Evolutionary conservation across 2,113 vertebrate genomes (phyloP), one percentile per base, ranked within the genome.

Genomic region (Bettongia penicillata): DNA sequence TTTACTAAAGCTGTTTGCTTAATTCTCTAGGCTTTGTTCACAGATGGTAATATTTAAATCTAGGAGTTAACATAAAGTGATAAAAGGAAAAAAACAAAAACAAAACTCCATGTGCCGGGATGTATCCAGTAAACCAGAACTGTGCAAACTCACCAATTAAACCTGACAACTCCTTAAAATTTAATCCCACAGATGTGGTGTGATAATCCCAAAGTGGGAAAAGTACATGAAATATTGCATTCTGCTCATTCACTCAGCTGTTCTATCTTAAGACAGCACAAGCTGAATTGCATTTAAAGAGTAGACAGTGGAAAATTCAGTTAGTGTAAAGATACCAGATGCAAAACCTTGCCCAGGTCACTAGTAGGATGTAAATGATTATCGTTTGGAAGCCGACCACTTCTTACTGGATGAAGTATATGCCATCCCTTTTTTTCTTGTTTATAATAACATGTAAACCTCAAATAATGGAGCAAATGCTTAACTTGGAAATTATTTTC

Each of bases 21-120:
- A 48, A 16, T 93, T 98, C 89, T 96, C 12, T 95, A 14, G 95
- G 94, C 96, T 98, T 98, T 97, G 97, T 95, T 98, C 98, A 91
- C 98, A 98, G 98, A 98, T 98, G 98, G 97, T 57, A 98, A 98
- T 98, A 96, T 98, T 98, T 96, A 98, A 98, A 98, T 97, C 94
- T 50, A 16, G 1, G 93, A 97, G 97, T 93, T 96, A 91, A 97
- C 94, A 97, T 96, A 94, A 97, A 98, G 96, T 91, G 95, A 94
- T 97, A 97, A 96, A 97, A 97, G 95, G 91, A 96, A 97, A 98
- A n/a, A n/a, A n/a, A n/a, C n/a, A n/a, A n/a, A 97, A 92, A 68
- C 31, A 68, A 77, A 94, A 98, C 97, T 96, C 95, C 90, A 43
- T 84, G 96, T 98, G 91, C n/a, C 97, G 93, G 98, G 97, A 97